Conservation (phyloP, 2,113 vertebrate species). For the Oreochromis tanganicae region DNA sequence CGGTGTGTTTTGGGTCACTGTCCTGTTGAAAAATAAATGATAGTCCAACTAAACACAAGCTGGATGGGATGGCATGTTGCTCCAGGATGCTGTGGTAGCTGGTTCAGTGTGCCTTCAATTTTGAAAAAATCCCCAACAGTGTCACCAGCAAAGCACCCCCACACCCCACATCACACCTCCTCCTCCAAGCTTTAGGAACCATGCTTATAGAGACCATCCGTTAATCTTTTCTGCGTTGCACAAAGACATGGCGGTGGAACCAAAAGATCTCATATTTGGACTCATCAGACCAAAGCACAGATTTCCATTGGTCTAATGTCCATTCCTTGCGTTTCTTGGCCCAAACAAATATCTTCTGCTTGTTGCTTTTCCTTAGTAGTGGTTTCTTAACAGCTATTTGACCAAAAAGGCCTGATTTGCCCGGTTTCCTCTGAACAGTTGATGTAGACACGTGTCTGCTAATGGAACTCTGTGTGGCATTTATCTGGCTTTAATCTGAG, state of each 20-base stretch:
- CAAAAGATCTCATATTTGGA: background rate
- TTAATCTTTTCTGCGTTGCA: background rate
- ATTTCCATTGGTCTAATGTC: background rate
- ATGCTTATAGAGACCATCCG: background rate
- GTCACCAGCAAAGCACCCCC: too few relatives aligned
- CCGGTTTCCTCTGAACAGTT: background rate
- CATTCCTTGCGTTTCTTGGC: background rate
- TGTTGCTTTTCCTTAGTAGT: background rate
- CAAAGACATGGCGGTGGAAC: background rate
- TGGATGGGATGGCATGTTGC: too few relatives aligned
- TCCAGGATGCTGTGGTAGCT: too few relatives aligned
- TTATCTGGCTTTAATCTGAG: background rate
- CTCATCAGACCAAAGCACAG: background rate
- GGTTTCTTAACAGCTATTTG: background rate
- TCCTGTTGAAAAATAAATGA: too few relatives aligned
- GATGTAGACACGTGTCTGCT: background rate
- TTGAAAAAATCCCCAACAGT: too few relatives aligned
- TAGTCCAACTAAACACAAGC: too few relatives aligned
- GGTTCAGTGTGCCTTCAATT: too few relatives aligned
- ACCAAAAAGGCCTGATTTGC: background rate
- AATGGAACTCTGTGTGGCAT: background rate
- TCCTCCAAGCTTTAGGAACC: background rate
- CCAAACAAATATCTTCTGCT: background rate
- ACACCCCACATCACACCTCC: too few relatives aligned
- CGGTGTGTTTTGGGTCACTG: background rate